A percentile compares a stretch with the other conserved stretches of the same genome.
Conservation (phyloP, 2,797 vertebrate genomes). For the Argyrosomus regius region DNA sequence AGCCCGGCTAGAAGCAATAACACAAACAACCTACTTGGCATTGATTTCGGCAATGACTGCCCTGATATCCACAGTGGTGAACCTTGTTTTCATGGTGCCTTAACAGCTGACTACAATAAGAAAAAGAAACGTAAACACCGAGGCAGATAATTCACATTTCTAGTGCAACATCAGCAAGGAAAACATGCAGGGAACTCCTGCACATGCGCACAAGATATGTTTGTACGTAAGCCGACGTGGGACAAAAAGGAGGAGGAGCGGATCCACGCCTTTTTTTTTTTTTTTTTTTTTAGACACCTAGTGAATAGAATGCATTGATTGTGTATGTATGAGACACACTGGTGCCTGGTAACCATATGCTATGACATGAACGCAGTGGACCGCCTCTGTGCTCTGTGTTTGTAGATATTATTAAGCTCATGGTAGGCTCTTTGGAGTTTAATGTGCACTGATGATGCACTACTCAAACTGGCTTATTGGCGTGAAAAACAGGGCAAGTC, state of each 20-base stretch:
- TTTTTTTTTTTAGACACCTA: constrained; percentile 25
- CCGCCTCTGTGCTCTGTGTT: constrained; percentile 31
- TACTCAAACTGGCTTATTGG: constrained; percentile 83
- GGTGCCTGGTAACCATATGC: constrained; percentile 47
- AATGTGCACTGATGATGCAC: constrained; percentile 78
- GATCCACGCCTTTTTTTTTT: constrained; percentile 51
- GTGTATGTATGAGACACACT: constrained; percentile 32
- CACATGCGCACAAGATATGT: constrained; percentile 50
- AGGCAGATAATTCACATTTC: constrained; percentile 43
- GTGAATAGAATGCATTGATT: constrained; percentile 40
- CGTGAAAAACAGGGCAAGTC: constrained; percentile 80
- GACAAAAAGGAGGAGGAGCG: constrained; percentile 7
- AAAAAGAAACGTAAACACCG: neutral
- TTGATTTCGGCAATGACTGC: constrained; percentile 93
- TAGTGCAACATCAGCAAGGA: constrained; percentile 9
- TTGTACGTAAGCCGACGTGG: constrained; percentile 70
- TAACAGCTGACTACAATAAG: neutral
- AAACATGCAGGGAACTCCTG: constrained; percentile 3
- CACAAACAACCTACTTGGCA: constrained; percentile 85
- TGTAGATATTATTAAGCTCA: constrained; percentile 26
- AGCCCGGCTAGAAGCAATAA: neutral
- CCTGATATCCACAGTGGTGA: constrained; percentile 93
- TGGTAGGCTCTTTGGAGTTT: constrained; percentile 39
- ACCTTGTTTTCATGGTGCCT: constrained; percentile 92
- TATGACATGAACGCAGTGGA: constrained; percentile 36